Evolutionary conservation across 2,797 vertebrate species (phyloP), one percentile per base, ranked within the genome.

Genomic region (Pipistrellus kuhlii): DNA sequence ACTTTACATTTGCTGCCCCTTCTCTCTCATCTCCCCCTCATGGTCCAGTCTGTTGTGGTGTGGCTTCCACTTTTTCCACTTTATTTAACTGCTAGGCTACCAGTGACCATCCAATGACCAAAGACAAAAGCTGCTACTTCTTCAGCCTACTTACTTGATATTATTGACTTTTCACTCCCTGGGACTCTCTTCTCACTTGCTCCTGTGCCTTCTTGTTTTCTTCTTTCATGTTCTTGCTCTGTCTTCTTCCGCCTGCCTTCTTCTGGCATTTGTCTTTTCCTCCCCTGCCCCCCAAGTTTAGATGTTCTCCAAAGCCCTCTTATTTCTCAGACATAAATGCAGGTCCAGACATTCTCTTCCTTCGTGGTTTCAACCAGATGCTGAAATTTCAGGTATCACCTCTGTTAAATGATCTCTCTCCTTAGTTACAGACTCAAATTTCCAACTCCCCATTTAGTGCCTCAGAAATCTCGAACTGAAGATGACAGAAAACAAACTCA

Each of bases 351-450:
- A 66, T 66, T 95, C 57, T 76, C 21, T 90, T 92, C 32, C 48
- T 77, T 94, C 66, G 48, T 59, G n/a, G 68, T 83, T 76, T 89
- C 71, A 91, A 69, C 46, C 81, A 91, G 92, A 89, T 59, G 17
- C 53, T 78, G n/a, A 64, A 44, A 73, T 87, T 51, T 91, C 55
- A 75, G 46, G 17, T 72, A 48, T 89, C 55, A 62, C n/a, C 77
- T 48, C 0, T 81, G 85, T 83, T 93, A 62, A 87, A 25, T 64
- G 38, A 35, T 35, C 32, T 75, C 9, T 81, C 77, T 85, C 44
- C 38, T 87, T 83, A 51, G 57, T 88, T 94, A 73, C 69, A 64
- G 51, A 57, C 82, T 78, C 38, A 91, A 5, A 69, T 85, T 86
- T 95, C 38, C 30, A 59, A 8, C n/a, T 48, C 66, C 21, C 38